Percentiles rank a stretch among this genome's conserved stretches.
phyloP scores from a whole-genome alignment of 2,113 vertebrate species.

The Corythaixoides concolor region DNA sequence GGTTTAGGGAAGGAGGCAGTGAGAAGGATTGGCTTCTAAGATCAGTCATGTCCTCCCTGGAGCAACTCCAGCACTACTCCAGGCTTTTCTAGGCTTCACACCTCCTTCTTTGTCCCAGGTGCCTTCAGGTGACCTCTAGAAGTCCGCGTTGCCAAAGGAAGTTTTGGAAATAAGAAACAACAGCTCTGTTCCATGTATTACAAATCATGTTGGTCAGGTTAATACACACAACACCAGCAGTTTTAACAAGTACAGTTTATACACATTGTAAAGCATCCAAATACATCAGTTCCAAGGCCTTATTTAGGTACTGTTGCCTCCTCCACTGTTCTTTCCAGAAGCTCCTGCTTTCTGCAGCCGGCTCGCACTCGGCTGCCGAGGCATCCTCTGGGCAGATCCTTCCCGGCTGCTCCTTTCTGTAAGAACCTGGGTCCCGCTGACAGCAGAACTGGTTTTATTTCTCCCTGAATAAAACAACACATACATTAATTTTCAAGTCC shows the following conservation, averaged over 20 bases:
- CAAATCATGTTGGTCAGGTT: neutral
- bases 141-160: accelerated
- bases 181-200: neutral
- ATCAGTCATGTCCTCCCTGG: neutral
- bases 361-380: conserved; percentile 84
- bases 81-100: neutral
- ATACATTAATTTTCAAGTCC: neutral
- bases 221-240: neutral
- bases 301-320: conserved; percentile 73
- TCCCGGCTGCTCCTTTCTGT: conserved; percentile 77
- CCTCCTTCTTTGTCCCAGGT: neutral
- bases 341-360: conserved; percentile 79
- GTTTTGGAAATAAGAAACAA: neutral
- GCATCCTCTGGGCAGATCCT: conserved; percentile 81
- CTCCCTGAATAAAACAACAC: conserved; percentile 72
- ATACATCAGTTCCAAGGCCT: neutral
- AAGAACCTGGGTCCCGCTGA: conserved; percentile 50
- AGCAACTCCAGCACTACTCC: neutral
- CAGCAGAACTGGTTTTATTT: conserved; percentile 70
- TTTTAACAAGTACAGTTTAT: neutral
- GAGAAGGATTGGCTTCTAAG: neutral
- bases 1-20: neutral
- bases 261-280: neutral
- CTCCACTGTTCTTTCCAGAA: conserved; percentile 80
- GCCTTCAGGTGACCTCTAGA: neutral